phyloP scores from a whole-genome alignment of 2,113 vertebrate genomes.

The Mohoua ochrocephala region DNA sequence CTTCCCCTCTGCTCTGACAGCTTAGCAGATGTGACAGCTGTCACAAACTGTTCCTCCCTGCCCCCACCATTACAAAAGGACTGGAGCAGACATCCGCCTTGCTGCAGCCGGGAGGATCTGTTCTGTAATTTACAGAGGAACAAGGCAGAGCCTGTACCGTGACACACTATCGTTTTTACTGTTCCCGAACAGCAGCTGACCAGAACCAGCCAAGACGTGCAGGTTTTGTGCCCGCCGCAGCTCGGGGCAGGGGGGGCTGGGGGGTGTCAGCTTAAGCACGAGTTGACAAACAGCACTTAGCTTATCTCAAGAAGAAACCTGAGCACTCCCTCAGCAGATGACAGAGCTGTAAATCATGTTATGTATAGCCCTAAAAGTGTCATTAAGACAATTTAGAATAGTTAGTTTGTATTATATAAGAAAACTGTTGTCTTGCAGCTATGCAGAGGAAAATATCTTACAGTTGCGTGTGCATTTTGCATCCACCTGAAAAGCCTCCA shows the following conservation, averaged over 20 bases:
- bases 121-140: slow-evolving; percentile 23
- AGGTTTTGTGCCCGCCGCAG: background rate
- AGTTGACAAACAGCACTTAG: slow-evolving; percentile 11
- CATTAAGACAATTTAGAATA: background rate
- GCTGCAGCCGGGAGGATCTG: background rate
- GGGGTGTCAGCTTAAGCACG: background rate
- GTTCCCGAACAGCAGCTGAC: background rate
- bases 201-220: background rate
- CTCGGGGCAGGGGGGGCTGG: rapidly evolving
- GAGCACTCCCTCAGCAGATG: slow-evolving; percentile 1
- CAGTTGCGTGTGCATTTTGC: background rate
- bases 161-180: slow-evolving; percentile 17
- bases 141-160: slow-evolving; percentile 11
- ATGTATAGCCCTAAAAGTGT: background rate
- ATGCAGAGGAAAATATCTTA: background rate
- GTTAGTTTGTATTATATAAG: background rate
- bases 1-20: background rate
- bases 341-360: slow-evolving; percentile 17
- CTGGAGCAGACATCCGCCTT: background rate
- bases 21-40: slow-evolving; percentile 24
- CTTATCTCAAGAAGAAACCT: slow-evolving; percentile 17
- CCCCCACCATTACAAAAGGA: background rate
- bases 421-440: background rate
- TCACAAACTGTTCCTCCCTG: background rate
- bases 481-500: background rate